A percentile compares a stretch with the other conserved stretches of the same genome.
These are phyloP conservation scores for Macrochelys suwanniensis DNA, from an alignment of 2,797 vertebrate genomes.

Conservation along the genomic window DNA sequence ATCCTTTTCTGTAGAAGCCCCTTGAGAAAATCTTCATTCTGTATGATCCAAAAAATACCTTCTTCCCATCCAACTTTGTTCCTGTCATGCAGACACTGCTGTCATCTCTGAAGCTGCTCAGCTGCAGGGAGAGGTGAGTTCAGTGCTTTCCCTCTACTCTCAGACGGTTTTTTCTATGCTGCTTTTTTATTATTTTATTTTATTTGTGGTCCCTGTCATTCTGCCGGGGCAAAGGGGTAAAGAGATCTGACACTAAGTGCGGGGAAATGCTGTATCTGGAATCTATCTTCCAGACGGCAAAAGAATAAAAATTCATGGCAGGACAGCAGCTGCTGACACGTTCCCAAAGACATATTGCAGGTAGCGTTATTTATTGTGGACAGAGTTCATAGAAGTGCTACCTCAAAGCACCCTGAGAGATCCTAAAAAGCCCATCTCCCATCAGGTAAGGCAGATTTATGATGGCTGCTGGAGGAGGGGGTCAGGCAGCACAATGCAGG, in stretches of 20 bases:
- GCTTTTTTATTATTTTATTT: conserved; percentile 82
- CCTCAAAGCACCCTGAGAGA: conserved; percentile 87
- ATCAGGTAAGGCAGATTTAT: conserved; percentile 88
- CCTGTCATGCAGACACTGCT: conserved; percentile 3
- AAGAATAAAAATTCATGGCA: conserved; percentile 90
- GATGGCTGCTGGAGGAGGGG: conserved; percentile 72
- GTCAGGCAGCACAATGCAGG: conserved; percentile 76
- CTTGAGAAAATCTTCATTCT: conserved; percentile 7
- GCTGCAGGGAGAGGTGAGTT: conserved; percentile 35
- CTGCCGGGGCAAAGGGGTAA: conserved; percentile 85
- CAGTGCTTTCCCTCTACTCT: conserved; percentile 67
- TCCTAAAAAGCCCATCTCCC: conserved; percentile 90
- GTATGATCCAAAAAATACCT: background rate
- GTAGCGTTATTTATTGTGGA: conserved; percentile 88
- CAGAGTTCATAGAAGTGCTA: conserved; percentile 87
- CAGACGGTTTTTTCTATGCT: conserved; percentile 78
- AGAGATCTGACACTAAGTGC: conserved; percentile 87
- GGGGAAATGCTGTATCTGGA: conserved; percentile 85
- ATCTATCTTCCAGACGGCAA: conserved; percentile 86
- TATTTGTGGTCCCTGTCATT: conserved; percentile 87
- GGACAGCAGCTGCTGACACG: conserved; percentile 83
- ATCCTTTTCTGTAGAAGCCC: background rate
- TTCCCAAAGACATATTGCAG: conserved; percentile 89
- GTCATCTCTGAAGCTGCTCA: conserved; percentile 31
- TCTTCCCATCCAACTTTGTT: background rate